phyloP scores from a whole-genome alignment of 2,888 invertebrate species.

The Pedicia rivosa region DNA sequence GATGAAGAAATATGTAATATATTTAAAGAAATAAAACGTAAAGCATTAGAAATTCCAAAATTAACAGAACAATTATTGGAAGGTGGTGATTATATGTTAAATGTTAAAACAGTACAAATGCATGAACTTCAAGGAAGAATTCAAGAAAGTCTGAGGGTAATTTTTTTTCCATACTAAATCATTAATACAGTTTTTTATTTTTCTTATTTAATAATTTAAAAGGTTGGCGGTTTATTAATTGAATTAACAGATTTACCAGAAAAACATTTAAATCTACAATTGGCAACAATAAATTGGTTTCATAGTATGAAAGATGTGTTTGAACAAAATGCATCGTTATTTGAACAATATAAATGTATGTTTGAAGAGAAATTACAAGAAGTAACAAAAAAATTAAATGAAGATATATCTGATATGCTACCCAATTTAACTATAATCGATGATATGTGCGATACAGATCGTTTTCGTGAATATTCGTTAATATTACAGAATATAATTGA shows the following conservation, averaged over 20 bases:
- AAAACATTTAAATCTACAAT: slow-evolving; percentile 64
- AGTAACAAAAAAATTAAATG: slow-evolving; percentile 51
- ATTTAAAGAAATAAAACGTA: slow-evolving; percentile 52
- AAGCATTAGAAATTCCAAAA: slow-evolving; percentile 54
- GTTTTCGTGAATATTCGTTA: slow-evolving; percentile 63
- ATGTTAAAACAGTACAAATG: slow-evolving; percentile 57
- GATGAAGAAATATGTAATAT: slow-evolving; percentile 50
- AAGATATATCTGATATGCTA: slow-evolving; percentile 51
- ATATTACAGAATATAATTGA: slow-evolving; percentile 60
- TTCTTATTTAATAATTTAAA: background rate
- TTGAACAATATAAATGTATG: slow-evolving; percentile 66
- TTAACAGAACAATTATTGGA: slow-evolving; percentile 70
- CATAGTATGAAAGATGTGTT: slow-evolving; percentile 64
- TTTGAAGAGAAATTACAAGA: slow-evolving; percentile 66
- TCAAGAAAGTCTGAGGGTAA: slow-evolving; percentile 42
- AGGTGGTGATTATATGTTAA: slow-evolving; percentile 63
- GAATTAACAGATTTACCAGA: slow-evolving; percentile 58
- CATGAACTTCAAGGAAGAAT: slow-evolving; percentile 53
- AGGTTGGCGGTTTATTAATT: slow-evolving; percentile 48
- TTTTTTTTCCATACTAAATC: too few species aligned
- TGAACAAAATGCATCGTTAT: slow-evolving; percentile 59
- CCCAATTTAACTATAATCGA: slow-evolving; percentile 63
- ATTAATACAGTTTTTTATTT: too few species aligned
- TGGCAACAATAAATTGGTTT: slow-evolving; percentile 72
- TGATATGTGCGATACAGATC: slow-evolving; percentile 66